phyloP scores from a whole-genome alignment of 2,888 invertebrate genomes.

The Ophioninae sp. region DNA sequence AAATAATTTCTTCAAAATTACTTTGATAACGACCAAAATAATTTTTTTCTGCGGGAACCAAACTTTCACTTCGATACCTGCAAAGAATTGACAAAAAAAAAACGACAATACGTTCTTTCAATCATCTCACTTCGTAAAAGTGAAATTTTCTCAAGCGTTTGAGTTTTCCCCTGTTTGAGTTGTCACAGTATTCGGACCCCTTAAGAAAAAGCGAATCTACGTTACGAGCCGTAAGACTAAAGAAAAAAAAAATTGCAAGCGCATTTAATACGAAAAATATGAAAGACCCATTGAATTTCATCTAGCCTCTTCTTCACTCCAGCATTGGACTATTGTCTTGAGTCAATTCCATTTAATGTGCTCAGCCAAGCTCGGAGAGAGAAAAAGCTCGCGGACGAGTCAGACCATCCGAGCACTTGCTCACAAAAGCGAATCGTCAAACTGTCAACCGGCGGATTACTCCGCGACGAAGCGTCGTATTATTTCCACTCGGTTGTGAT shows the following conservation, averaged over 20 bases:
- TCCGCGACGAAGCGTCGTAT: constrained; percentile 37
- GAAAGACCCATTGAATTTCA: not conserved
- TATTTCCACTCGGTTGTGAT: constrained; percentile 47
- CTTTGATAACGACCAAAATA: no score
- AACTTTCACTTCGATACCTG: no score
- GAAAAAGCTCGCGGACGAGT: constrained; percentile 13
- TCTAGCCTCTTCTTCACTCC: constrained; percentile 8
- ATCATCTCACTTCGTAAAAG: no score
- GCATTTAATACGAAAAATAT: not conserved
- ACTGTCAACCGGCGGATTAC: constrained; percentile 57
- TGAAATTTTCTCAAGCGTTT: no score
- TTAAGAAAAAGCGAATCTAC: not conserved
- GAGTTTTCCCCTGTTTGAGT: no score
- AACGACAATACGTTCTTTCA: no score
- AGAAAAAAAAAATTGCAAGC: not conserved
- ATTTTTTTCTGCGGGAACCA: no score
- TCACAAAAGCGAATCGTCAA: constrained; percentile 45
- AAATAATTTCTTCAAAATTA: no score
- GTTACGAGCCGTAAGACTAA: not conserved
- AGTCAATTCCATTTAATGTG: constrained; percentile 43
- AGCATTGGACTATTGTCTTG: constrained; percentile 40
- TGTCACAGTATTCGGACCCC: not conserved
- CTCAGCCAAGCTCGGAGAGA: constrained; percentile 15
- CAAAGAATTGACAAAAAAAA: no score
- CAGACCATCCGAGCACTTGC: constrained; percentile 4